Base-by-base conservation (phyloP, 1,140 invertebrate genomes). In the Matsumurasca onukii region DNA sequence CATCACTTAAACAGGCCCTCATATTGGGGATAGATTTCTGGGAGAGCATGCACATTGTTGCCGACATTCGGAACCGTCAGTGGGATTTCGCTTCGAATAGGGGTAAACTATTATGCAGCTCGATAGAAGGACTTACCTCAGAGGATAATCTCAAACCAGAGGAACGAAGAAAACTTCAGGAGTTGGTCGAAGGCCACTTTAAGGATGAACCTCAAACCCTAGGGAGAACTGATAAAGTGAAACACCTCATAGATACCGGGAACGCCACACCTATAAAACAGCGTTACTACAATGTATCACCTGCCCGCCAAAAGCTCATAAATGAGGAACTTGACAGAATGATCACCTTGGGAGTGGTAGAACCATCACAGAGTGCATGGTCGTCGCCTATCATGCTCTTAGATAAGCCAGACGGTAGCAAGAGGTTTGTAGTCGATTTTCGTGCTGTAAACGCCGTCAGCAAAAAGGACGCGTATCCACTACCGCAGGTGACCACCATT, bases 21-120 rank as follows among this genome's bases (percentile, higher is more conserved):
- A 52, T 52, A 15, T 22, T 52, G n/a, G 22, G 49, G 49, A 52
- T 52, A 15, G 49, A 52, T 22, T 52, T 52, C 20, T 52, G n/a
- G 49, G 20, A 52, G 12, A 5, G 22, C 49, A 52, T 52, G 20
- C 20, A 52, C 49, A 52, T 22, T 5, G 20, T 52, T 3, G 22
- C 49, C 3, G 49, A 52, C 49, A 52, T 52, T 12, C 49, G 20
- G 12, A 52, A 52, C 49, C 49, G 49, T 15, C 12, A 15, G 5
- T 52, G 49, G 49, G 49, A 52, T 12, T 52, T 12, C 22, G 49
- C 49, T 22, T 22, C 49, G 3, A 52, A 52, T 3, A 52, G 22
- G 5, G 20, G 3, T 20, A 3, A 52, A 20, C 5, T 52, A 52
- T 12, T 22, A 17, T 52, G 12, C 12, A 52, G 49, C 3, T 15